Base-by-base conservation (phyloP, 30 jellyfish, hydroid and myxozoan genomes). In the Aurelia sp. region DNA sequence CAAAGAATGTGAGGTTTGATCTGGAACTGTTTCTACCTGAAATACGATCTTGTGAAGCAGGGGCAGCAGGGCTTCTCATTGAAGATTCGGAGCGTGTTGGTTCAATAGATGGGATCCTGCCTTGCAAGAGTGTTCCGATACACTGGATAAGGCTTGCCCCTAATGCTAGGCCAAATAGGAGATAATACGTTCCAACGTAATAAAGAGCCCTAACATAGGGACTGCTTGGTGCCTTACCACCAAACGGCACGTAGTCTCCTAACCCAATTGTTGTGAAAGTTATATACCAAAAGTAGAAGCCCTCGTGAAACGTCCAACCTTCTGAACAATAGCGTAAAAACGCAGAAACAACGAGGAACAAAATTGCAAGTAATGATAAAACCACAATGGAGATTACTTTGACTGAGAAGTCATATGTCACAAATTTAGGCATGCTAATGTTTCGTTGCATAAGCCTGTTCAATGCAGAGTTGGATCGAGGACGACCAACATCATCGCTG, bases 161-260 rank as follows among this genome's bases (percentile, higher is more conserved):
- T n/a, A 73, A 68, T 4, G 84, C 70, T 11, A 73, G 68, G 31
- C 84, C 84, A n/a, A 73, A 19, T n/a, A 73, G 84, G 33, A 73
- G 69, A 47, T 73, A 73, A 48, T 22, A 48, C 51, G 84, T 73
- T 73, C 84, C 84, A 73, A 73, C 70, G 51, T 73, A 73, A 47
- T 73, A 73, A 68, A 73, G 27, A 24, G 71, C 84, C 8, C 19
- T 47, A 16, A 73, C 17, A 73, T 22, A 73, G 4, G 20, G 16
- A 48, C 65, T 24, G 9, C 15, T 69, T 1, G 84, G 84, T n/a
- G 70, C 40, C 33, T 24, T 24, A 5, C 84, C 84, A 38, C 40
- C 79, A 48, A 22, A 73, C 2, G 84, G 84, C 68, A 73, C 84
- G 33, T 73, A 73, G 69, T 73, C 84, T 22, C 84, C 84, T 15